Percentiles rank a stretch among this genome's conserved stretches.
phyloP scores from a whole-genome alignment of 30 jellyfish, hydroid and myxozoan species.

The Aurelia coerulea region DNA sequence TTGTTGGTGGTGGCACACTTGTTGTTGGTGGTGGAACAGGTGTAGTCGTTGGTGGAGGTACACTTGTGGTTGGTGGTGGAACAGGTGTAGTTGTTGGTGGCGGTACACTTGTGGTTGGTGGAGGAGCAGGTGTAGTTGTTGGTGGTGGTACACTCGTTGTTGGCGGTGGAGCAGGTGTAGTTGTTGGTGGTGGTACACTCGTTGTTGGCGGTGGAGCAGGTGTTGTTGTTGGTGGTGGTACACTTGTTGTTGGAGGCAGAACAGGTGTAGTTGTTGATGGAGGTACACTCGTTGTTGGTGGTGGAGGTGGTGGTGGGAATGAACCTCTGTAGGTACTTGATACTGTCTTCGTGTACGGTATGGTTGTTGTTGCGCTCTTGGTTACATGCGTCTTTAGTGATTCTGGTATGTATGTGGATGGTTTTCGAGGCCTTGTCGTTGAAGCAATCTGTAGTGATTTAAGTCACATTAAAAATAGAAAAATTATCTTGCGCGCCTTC shows the following conservation, averaged over 20 bases:
- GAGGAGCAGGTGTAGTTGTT: not conserved
- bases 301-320: not conserved
- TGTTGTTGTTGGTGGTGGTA: conserved; percentile 30
- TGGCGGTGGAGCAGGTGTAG: conserved; percentile 11
- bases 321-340: too few relatives aligned
- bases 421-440: too few relatives aligned
- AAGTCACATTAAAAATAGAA: too few relatives aligned
- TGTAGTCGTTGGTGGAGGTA: conserved; percentile 7
- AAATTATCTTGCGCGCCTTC: too few relatives aligned
- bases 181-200: conserved; percentile 11
- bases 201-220: conserved; percentile 27
- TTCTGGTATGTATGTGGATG: too few relatives aligned
- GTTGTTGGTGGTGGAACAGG: conserved; percentile 24
- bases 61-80: not conserved
- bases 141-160: conserved; percentile 20
- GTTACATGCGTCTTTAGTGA: too few relatives aligned
- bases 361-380: too few relatives aligned
- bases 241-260: conserved; percentile 17
- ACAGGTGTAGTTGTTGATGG: conserved; percentile 36
- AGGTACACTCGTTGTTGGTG: conserved; percentile 29
- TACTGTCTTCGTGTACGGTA: too few relatives aligned
- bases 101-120: conserved; percentile 6
- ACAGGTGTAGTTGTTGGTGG: conserved; percentile 8
- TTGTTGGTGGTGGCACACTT: not conserved
- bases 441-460: too few relatives aligned